Base-by-base conservation (phyloP, 1,140 invertebrate genomes). In the Adoxophyes honmai region DNA sequence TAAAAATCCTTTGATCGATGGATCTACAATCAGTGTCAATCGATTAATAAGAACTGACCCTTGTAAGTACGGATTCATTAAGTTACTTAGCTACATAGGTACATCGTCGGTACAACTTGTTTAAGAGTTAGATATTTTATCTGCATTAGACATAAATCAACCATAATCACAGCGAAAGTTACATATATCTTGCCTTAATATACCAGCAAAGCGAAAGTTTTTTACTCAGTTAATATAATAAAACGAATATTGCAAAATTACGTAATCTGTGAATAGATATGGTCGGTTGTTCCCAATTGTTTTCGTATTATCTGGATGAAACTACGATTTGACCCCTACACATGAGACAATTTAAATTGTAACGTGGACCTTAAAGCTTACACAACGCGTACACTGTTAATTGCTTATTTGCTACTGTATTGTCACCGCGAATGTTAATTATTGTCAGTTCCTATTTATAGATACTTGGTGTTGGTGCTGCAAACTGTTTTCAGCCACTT, bases 351-450 rank as follows among this genome's bases (percentile, higher is more conserved):
- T n/a, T n/a, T n/a, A n/a, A n/a, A n/a, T n/a, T n/a, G n/a, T n/a
- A n/a, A n/a, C n/a, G n/a, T n/a, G n/a, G n/a, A n/a, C n/a, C n/a
- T n/a, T n/a, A n/a, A n/a, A n/a, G n/a, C n/a, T n/a, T n/a, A n/a
- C n/a, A n/a, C 59, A 57, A 15, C 57, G 35, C 48, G 62, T 64
- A 54, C 57, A 62, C 67, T 66, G 18, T 58, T 67, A 55, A 68
- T 59, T 67, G 55, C 33, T 58, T 65, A 60, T 66, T 55, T 68
- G 60, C 62, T 66, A 64, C 62, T 62, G 62, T 52, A 68, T 64
- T 66, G 64, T 69, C 62, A 60, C 64, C 55, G 53, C 55, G 59
- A 36, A 54, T 56, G 72, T 70, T 73, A 2, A 28, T 68, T 68
- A 65, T 62, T 66, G 53, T 57, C 54, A 15, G 48, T 54, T 52